Conservation (phyloP, 2,113 vertebrate species). For the Micronycteris hirsuta region DNA sequence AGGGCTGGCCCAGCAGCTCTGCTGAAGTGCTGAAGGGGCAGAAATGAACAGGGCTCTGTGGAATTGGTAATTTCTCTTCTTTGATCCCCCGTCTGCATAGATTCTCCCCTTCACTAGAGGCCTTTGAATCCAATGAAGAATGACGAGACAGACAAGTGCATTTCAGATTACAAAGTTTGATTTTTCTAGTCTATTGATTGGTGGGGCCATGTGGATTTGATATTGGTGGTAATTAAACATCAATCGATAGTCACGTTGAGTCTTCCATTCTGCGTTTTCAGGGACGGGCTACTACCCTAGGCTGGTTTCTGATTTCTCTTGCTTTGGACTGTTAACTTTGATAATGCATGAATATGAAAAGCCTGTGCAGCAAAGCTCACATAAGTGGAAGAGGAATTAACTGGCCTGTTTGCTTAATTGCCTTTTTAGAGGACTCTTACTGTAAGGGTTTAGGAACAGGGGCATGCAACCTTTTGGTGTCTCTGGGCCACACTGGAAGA, state of each 20-base stretch:
- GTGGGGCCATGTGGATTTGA: neutral
- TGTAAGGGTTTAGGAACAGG: neutral
- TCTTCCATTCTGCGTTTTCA: neutral
- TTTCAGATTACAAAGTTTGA: neutral
- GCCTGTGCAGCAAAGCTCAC: neutral
- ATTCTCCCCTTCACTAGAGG: neutral
- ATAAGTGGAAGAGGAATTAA: neutral
- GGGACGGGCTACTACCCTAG: neutral
- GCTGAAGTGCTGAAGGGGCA: neutral
- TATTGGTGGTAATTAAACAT: neutral
- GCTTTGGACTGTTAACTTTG: neutral
- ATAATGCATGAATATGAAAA: neutral
- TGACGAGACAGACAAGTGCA: neutral
- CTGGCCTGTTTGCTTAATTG: neutral
- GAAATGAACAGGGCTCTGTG: neutral
- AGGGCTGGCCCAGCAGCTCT: neutral
- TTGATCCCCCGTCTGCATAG: neutral
- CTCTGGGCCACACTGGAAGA: too few relatives aligned
- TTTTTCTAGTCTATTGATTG: conserved; percentile 17
- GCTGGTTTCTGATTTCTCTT: neutral
- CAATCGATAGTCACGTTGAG: neutral
- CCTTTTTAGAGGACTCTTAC: neutral
- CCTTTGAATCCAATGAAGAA: conserved; percentile 22
- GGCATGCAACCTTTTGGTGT: too few relatives aligned
- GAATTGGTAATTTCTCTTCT: neutral